Percentiles rank a stretch among this genome's conserved stretches.
phyloP scores from a whole-genome alignment of 2,113 vertebrate genomes.

The Sinocyclocheilus maitianheensis region DNA sequence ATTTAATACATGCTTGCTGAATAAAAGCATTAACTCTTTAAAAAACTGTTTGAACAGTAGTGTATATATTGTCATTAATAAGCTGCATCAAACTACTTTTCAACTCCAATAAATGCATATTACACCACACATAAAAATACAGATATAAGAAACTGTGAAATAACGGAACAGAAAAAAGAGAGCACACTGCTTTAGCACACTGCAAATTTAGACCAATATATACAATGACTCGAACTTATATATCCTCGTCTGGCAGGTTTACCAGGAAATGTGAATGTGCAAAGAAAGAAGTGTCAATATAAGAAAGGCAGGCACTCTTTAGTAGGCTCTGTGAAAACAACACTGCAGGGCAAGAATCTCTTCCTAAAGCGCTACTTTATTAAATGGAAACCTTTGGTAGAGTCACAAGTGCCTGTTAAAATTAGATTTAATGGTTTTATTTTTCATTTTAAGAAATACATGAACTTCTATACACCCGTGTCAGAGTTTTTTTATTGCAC shows the following conservation, averaged over 20 bases:
- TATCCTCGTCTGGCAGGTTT: constrained; percentile 34
- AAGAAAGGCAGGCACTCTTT: constrained; percentile 1
- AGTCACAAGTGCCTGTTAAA: neutral
- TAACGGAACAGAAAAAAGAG: neutral
- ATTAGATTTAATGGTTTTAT: neutral
- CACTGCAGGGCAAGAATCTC: constrained; percentile 6
- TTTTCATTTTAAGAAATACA: neutral
- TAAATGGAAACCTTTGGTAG: neutral
- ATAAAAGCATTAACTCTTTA: neutral
- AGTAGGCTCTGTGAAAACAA: constrained; percentile 6
- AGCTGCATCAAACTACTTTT: neutral
- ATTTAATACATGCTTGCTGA: neutral
- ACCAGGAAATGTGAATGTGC: constrained; percentile 10
- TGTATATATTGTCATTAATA: neutral
- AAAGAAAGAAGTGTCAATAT: constrained; percentile 35
- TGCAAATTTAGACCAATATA: neutral
- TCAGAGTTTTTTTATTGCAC: neutral
- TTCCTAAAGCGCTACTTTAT: neutral
- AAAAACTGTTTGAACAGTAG: neutral
- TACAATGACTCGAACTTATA: neutral
- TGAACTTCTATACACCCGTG: neutral
- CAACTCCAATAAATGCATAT: neutral
- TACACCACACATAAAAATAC: neutral
- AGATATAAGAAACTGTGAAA: neutral
- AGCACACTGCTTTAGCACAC: neutral